Evolutionary conservation across 2,113 vertebrate species (phyloP).

Genomic region (Brienomyrus longianalis): DNA sequence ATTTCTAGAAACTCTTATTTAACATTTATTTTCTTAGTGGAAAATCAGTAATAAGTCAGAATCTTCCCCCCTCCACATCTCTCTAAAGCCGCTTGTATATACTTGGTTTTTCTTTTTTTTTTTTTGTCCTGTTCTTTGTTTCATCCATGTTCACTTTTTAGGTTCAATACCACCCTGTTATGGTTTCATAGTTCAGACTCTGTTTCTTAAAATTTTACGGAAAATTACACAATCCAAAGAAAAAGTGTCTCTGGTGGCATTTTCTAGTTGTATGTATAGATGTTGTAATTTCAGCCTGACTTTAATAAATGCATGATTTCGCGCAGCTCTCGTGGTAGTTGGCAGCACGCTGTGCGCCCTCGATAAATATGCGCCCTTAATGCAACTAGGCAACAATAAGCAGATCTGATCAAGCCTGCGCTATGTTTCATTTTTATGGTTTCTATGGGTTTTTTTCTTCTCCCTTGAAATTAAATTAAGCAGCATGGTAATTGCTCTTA

Average conservation of each 20-base stretch:
- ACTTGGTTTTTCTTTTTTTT: not conserved
- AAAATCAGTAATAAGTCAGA: not conserved
- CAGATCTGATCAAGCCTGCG: not conserved
- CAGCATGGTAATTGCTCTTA: not conserved
- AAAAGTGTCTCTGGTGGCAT: not conserved
- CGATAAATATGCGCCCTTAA: not conserved
- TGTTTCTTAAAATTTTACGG: not conserved
- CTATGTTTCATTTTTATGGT: not conserved
- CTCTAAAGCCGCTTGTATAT: not conserved
- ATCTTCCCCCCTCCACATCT: not conserved
- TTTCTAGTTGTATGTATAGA: conserved; percentile 8
- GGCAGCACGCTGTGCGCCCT: not conserved
- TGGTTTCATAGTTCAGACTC: not conserved
- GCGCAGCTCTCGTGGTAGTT: not conserved
- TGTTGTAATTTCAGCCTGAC: not conserved
- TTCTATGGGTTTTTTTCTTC: not conserved
- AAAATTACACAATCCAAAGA: not conserved
- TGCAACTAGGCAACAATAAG: not conserved
- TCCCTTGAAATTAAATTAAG: not conserved
- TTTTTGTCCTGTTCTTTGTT: not conserved
- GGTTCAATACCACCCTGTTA: not conserved
- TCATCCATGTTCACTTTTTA: not conserved
- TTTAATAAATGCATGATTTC: not conserved
- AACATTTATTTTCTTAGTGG: conserved; percentile 14
- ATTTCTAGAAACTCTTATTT: not conserved